Base-by-base conservation (phyloP, 1,140 invertebrate genomes). In the Zaprionus capensis region DNA sequence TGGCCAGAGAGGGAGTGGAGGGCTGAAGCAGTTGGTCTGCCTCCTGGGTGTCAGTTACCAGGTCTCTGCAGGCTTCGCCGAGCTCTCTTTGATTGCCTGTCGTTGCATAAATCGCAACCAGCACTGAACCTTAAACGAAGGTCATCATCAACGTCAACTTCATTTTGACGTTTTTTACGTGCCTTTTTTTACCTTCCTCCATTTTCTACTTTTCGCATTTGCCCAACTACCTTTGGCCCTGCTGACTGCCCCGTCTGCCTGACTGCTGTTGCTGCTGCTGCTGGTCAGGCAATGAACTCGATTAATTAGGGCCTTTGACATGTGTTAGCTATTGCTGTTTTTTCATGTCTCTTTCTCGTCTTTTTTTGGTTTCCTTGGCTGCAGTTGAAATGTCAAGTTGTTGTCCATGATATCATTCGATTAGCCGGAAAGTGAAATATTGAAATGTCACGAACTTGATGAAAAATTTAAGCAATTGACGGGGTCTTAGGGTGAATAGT, bases 231-330 rank as follows among this genome's bases (percentile, higher is more conserved):
- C 58, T 58, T 64, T 80, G 34, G 58, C 67, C 17, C 63, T 58
- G n/a, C 51, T 38, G 62, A n/a, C 34, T 11, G 34, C 34, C 34
- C 9, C 9, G 7, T 4, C 36, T 14, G 12, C 9, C 28, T 11
- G 9, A 11, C 31, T 34, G 31, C 31, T 34, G 31, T 0, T 34
- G 28, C 28, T 31, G 28, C 28, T 31, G 31, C 31, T 53, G 66
- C 55, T 80, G 80, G 80, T 58, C 83, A 87, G 83, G 83, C 83
- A 87, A 88, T 83, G 83, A 87, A 87, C 83, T 75, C 83, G 51
- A 87, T 87, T 88, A 87, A 87, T 83, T 87, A 87, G 65, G 68
- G 73, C 70, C 83, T 72, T 83, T 87, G 83, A 88, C 83, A 87
- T 78, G 53, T 75, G 82, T 68, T 61, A 15, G 61, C 24, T 57